Evolutionary conservation across 2,113 vertebrate genomes (phyloP), one percentile per base, ranked within the genome.

Genomic region (Nymphicus hollandicus): DNA sequence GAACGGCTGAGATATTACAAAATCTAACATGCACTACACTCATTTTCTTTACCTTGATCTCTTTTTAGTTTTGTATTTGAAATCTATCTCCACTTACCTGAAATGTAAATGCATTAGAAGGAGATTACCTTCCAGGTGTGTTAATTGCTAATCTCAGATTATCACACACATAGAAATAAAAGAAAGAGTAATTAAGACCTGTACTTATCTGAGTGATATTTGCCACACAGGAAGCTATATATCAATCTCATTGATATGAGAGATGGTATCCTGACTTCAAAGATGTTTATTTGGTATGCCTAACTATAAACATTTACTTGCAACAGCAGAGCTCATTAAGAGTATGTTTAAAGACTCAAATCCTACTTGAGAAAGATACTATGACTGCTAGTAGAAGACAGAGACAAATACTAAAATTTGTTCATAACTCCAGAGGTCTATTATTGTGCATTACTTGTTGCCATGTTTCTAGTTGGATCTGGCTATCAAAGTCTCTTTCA

Each of bases 91-190:
- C 43, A 88, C 43, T 66, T 85, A 66, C 13, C 11, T 82, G 28
- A 91, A 64, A 29, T 2, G 33, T 91, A 85, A 80, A 76, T 1
- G 0, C 16, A 44, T 83, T 80, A 79, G 44, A 43, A n/a, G 37
- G 28, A 55, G 44, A 80, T 86, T 72, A 50, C 12, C 69, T 64
- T 91, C 37, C n/a, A 46, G 27, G 7, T 80, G 41, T 8, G 0
- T 52, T 88, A 89, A 58, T 28, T 53, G 33, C n/a, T 88, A 89
- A 77, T 88, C 63, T 94, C 64, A 70, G 53, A 88, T 93, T 93
- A 77, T 27, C 66, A 86, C 20, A 53, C 2, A 3, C 11, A 66
- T 11, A 86, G 58, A 95, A 95, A 66, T 69, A 88, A 82, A 93
- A 74, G 20, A 77, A 80, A 66, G 4, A 55, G 6, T 44, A 73